These are phyloP conservation scores for Anhinga rufa DNA, from an alignment of 2,113 vertebrate genomes.

Conservation along the genomic window DNA sequence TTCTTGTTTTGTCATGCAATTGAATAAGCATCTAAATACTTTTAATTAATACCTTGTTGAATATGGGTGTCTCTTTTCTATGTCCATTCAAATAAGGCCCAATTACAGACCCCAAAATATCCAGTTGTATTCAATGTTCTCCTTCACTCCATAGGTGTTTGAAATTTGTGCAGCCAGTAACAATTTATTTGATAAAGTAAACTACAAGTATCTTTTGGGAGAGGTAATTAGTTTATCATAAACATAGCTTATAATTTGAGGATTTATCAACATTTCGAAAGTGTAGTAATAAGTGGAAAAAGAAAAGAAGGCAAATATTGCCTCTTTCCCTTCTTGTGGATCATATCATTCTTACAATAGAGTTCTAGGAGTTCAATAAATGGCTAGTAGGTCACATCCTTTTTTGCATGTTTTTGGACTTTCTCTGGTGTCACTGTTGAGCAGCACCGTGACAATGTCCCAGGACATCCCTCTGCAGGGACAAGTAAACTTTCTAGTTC, in stretches of 20 bases:
- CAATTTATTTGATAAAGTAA: background rate
- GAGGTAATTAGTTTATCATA: background rate
- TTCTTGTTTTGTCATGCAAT: background rate
- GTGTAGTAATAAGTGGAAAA: background rate
- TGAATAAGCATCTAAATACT: background rate
- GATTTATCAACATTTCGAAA: background rate
- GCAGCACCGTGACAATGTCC: background rate
- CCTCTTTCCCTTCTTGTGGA: background rate
- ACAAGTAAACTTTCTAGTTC: background rate
- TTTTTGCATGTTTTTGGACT: background rate
- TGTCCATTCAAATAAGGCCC: background rate
- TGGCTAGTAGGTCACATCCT: background rate
- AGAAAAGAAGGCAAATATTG: background rate
- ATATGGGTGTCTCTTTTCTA: background rate
- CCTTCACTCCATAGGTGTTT: background rate
- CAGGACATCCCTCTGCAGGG: background rate
- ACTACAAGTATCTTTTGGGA: background rate
- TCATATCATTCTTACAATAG: background rate
- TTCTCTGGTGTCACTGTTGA: background rate
- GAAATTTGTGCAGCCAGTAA: background rate
- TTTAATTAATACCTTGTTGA: background rate
- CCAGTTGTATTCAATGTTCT: background rate
- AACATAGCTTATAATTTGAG: background rate
- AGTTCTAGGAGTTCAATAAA: background rate
- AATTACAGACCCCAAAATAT: background rate